These are phyloP conservation scores for Oxystoma pomonae DNA, from an alignment of 2,888 invertebrate species.

Conservation along the genomic window DNA sequence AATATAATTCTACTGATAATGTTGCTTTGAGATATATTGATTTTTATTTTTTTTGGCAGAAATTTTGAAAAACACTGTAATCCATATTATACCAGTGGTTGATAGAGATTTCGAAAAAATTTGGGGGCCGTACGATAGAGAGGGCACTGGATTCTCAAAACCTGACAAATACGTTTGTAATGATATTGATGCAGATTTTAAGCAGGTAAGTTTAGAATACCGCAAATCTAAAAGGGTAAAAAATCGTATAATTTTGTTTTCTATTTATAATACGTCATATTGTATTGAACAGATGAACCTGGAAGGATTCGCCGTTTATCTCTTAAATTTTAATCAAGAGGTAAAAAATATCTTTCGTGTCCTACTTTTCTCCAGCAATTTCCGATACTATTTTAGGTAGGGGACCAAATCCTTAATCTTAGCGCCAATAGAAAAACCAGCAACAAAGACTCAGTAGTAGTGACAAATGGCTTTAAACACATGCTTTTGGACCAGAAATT, in stretches of 20 bases:
- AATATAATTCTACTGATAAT: too few species aligned
- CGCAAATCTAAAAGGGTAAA: too few species aligned
- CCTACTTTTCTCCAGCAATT: too few species aligned
- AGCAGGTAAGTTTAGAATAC: conserved; percentile 49
- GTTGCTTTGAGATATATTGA: too few species aligned
- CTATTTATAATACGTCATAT: too few species aligned
- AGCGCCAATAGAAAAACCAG: conserved; percentile 45
- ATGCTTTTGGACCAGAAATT: conserved; percentile 64
- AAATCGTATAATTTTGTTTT: too few species aligned
- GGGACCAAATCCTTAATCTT: conserved; percentile 57
- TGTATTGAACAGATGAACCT: too few species aligned
- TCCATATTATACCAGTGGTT: conserved; percentile 75
- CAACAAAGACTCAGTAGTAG: conserved; percentile 46
- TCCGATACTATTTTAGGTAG: conserved; percentile 50
- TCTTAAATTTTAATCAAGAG: too few species aligned
- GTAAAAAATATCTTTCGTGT: too few species aligned
- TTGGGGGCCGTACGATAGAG: conserved; percentile 45
- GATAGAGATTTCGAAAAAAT: conserved; percentile 55
- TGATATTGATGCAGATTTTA: conserved; percentile 46
- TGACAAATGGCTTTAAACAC: conserved; percentile 59
- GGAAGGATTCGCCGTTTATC: too few species aligned
- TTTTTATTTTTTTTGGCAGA: conserved; percentile 30
- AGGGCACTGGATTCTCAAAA: conserved; percentile 33
- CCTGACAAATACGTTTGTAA: conserved; percentile 40
- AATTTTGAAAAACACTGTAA: conserved; percentile 66